Conservation (phyloP, 2,113 vertebrate species). For the Illadopsis cleaveri region DNA sequence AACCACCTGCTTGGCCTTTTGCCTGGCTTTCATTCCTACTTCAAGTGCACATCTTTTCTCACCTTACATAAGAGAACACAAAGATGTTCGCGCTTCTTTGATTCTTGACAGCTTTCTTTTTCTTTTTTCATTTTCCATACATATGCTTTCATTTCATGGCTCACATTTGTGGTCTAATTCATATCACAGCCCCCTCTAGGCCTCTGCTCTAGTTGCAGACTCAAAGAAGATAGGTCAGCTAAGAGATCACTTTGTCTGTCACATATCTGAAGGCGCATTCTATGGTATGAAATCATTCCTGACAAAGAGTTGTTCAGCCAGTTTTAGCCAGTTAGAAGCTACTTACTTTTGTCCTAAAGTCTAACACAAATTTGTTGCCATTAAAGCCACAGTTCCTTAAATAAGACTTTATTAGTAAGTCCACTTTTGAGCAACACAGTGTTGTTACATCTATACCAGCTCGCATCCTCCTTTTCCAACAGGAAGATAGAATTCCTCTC, state of each 20-base stretch:
- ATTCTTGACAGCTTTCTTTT: not conserved
- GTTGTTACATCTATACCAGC: fast-evolving
- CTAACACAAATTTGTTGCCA: not conserved
- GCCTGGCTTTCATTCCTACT: not conserved
- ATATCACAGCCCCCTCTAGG: not conserved
- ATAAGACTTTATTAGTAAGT: not conserved
- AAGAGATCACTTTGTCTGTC: not conserved
- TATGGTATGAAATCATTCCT: not conserved
- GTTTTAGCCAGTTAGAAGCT: not conserved
- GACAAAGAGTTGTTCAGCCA: not conserved
- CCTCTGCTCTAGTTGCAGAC: not conserved
- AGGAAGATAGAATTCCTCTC: not conserved
- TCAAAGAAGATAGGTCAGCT: not conserved
- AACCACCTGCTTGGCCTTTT: not conserved
- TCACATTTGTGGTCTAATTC: not conserved
- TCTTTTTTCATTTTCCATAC: not conserved
- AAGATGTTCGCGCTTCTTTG: not conserved
- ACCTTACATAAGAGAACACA: not conserved
- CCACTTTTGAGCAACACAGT: not conserved
- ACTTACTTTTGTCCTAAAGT: not conserved
- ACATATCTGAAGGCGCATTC: not conserved
- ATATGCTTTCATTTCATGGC: not conserved
- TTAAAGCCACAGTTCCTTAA: not conserved
- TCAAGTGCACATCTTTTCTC: not conserved
- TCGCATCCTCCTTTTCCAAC: not conserved